Conservation (phyloP, 2,888 invertebrate species). For the Globia sparganii region DNA sequence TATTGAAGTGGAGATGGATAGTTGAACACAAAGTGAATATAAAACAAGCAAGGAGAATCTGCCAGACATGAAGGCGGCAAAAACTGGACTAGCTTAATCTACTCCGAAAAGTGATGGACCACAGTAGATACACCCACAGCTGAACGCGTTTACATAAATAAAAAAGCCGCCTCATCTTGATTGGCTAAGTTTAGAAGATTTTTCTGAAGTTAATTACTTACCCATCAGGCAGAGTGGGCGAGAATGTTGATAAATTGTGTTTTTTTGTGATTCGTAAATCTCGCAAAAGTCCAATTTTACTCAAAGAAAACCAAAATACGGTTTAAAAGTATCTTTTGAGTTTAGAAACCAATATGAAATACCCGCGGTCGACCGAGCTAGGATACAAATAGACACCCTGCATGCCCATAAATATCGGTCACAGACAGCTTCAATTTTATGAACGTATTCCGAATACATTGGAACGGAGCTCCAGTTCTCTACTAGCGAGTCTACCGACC, state of each 20-base stretch:
- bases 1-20: not conserved
- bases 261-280: slow-evolving; percentile 22
- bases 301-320: not conserved
- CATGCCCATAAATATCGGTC: slow-evolving; percentile 54
- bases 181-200: slow-evolving; percentile 26
- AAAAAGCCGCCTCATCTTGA: slow-evolving; percentile 17
- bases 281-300: not conserved
- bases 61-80: not conserved
- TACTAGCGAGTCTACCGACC: slow-evolving; percentile 20
- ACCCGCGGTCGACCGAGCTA: slow-evolving; percentile 7
- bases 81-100: not conserved
- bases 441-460: slow-evolving; percentile 59
- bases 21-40: slow-evolving; percentile 7
- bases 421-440: slow-evolving; percentile 56
- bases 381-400: slow-evolving; percentile 54
- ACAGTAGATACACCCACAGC: slow-evolving; percentile 1
- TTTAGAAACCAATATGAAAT: slow-evolving; percentile 27
- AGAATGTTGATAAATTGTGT: slow-evolving; percentile 31
- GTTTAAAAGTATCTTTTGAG: not conserved
- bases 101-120: slow-evolving; percentile 1
- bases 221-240: slow-evolving; percentile 33
- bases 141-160: slow-evolving; percentile 15
- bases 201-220: slow-evolving; percentile 52
- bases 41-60: slow-evolving; percentile 19
- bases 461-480: slow-evolving; percentile 40